Conservation (phyloP, 2,113 vertebrate species). For the Ceyx cyanopectus region DNA sequence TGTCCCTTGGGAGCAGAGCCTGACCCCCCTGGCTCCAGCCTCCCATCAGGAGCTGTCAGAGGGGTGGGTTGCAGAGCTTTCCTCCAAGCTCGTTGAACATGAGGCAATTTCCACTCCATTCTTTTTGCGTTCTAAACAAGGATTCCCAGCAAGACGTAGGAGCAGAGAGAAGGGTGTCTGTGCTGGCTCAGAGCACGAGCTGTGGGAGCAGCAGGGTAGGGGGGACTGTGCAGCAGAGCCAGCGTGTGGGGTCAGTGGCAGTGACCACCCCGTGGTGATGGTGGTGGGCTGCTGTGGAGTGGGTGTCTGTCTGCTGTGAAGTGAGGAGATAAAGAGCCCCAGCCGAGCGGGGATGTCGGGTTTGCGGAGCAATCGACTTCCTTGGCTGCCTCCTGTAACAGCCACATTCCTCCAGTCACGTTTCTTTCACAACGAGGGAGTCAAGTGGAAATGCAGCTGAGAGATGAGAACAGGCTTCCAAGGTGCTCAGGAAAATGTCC, state of each 20-base stretch:
- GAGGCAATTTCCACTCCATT: neutral
- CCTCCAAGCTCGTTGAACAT: neutral
- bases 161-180: neutral
- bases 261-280: slow-evolving; percentile 20
- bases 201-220: neutral
- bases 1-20: too few species aligned
- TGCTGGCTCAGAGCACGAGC: neutral
- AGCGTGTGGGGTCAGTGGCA: slow-evolving; percentile 31
- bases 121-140: neutral
- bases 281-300: neutral
- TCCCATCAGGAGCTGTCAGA: too few species aligned
- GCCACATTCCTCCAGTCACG: slow-evolving; percentile 36
- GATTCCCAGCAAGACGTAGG: neutral
- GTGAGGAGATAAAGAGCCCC: slow-evolving; percentile 51
- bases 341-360: slow-evolving; percentile 22
- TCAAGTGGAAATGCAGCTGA: slow-evolving; percentile 75
- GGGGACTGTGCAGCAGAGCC: slow-evolving; percentile 9
- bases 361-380: slow-evolving; percentile 52
- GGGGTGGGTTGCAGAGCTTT: neutral
- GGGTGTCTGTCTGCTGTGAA: slow-evolving; percentile 50
- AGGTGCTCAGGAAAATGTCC: slow-evolving; percentile 49
- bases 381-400: slow-evolving; percentile 59
- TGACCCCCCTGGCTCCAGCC: too few species aligned
- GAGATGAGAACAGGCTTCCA: slow-evolving; percentile 69
- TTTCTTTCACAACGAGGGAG: slow-evolving; percentile 68